Evolutionary conservation across 2,888 invertebrate genomes (phyloP).

Genomic region (Pyrgus malvae): DNA sequence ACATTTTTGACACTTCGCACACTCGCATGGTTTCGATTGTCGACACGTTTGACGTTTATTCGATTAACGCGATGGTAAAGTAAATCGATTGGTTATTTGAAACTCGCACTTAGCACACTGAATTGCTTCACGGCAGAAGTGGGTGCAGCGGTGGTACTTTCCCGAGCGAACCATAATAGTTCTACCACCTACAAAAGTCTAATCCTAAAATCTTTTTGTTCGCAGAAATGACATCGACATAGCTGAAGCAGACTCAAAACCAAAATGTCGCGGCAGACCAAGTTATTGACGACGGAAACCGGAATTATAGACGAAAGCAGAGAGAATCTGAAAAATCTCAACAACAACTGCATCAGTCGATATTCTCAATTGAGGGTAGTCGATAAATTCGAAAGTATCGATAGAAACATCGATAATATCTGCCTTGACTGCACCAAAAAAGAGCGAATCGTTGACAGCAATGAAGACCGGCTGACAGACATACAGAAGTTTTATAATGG

Average conservation of each 20-base stretch:
- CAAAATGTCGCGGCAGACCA: constrained; percentile 42
- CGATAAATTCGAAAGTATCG: neutral
- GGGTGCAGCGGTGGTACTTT: no score
- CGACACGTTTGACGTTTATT: no score
- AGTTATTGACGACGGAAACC: no score
- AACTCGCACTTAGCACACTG: no score
- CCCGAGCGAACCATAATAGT: no score
- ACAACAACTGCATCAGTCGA: neutral
- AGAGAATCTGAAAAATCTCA: constrained; percentile 31
- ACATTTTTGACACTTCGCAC: no score
- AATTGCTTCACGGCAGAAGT: no score
- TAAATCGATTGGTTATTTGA: no score
- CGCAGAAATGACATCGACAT: constrained; percentile 42
- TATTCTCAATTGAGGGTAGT: neutral
- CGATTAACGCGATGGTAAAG: no score
- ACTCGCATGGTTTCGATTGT: no score
- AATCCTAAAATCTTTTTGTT: constrained; percentile 39
- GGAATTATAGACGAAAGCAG: neutral
- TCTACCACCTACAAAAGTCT: no score
- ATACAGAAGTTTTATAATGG: constrained; percentile 82
- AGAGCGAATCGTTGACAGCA: constrained; percentile 43
- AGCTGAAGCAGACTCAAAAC: constrained; percentile 29
- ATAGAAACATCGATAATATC: constrained; percentile 22
- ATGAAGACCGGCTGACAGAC: constrained; percentile 51
- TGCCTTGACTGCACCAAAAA: constrained; percentile 37